Evolutionary conservation across 2,797 vertebrate genomes (phyloP), one percentile per base, ranked within the genome.

Genomic region (Eulemur mongoz): DNA sequence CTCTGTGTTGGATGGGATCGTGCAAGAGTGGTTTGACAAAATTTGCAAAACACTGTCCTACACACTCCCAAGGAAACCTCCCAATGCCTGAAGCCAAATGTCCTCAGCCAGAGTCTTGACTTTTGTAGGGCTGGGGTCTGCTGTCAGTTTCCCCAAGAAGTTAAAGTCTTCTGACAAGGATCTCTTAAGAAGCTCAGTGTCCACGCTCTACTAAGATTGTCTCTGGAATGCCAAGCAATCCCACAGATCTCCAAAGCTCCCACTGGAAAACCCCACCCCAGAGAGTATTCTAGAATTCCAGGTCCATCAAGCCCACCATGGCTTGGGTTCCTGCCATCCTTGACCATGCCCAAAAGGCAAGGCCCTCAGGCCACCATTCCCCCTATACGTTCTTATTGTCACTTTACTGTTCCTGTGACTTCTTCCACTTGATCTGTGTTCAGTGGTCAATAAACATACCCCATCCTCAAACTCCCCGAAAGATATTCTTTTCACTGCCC

Each of bases 1-100:
- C 22, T 59, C 14, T 9, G 22, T 2, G 2, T 4, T 57, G 45
- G 25, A n/a, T 0, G 9, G 69, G 20, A 6, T 35, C 54, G 18
- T 40, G 1, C 4, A 40, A 57, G n/a, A 38, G 88, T 35, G 15
- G 76, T 63, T 3, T 12, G 14, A 7, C 15, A 76, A 65, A 80
- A 35, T 30, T 14, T 27, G 2, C 14, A 17, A 48, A 32, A 70
- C 38, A 12, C 38, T 1, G 4, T 5, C 4, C 12, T 23, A 54
- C 20, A 4, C 1, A 67, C 35, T n/a, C 35, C 32, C 70, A 50
- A 32, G n/a, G 61, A 70, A 73, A 54, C 73, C 30, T n/a, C 32
- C 59, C 25, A 67, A 48, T 57, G 38, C 43, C 50, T 14, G 63
- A 87, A 67, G 45, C 35, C 73, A 14, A 45, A 35, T 10, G 30